Base-by-base conservation (phyloP, 1,140 invertebrate genomes). In the Meloidogyne exigua region DNA sequence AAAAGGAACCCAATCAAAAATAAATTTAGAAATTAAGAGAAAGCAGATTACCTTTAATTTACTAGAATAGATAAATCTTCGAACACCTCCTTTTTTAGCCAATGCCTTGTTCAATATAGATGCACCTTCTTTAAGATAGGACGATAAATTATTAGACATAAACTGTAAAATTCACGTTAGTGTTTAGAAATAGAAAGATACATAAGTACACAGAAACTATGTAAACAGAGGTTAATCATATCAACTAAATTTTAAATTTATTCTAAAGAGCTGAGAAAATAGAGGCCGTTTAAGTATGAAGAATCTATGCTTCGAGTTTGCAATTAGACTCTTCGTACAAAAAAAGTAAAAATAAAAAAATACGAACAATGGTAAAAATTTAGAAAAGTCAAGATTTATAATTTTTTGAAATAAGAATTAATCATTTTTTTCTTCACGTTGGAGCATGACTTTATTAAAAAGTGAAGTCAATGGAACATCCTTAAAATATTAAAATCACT, bases 41-140 rank as follows among this genome's bases (percentile, higher is more conserved):
- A 21, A 78, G 2, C 70, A 71, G 3, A 26, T 49, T 65, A 78
- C 77, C 77, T 78, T 49, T 13, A 80, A 62, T 77, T 79, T 69
- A 77, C 78, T 78, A 11, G 73, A 76, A 62, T 78, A 78, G 21
- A 78, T 36, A 9, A 78, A 79, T 64, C 15, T 81, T 57, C 77
- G 21, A 25, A 78, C 18, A 44, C 75, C 67, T 21, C 77, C 68
- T 42, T 68, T 7, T 32, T 78, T 78, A 21, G 36, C 57, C 36
- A 66, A 13, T 25, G 77, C 77, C 62, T 44, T 78, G n/a, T 79
- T 63, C 18, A 78, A 69, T 26, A 78, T 78, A 7, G 10, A 21
- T 23, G 77, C 77, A 78, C 39, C 44, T 68, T 78, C 77, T 73
- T 36, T 23, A n/a, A 64, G 44, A 13, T 73, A 73, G n/a, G 21